Conservation (phyloP, 2,888 invertebrate genomes). For the Conchocele bisecta region DNA sequence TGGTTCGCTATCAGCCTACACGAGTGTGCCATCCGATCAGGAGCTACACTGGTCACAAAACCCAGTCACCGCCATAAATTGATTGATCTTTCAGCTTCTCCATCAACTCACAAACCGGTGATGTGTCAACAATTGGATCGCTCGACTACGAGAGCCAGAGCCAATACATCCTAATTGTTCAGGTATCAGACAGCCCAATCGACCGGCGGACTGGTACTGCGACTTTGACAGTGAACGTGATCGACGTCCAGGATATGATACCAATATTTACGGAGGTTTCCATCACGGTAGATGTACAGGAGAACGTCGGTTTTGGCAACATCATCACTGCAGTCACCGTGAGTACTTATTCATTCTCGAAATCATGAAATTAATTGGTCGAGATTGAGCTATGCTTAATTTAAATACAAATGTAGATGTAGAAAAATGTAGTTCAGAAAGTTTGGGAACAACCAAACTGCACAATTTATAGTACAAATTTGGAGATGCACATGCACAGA, state of each 20-base stretch:
- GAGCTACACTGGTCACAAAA: too few relatives aligned
- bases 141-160: conserved; percentile 66
- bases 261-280: conserved; percentile 71
- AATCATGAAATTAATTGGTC: too few relatives aligned
- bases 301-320: conserved; percentile 52
- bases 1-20: too few relatives aligned
- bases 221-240: conserved; percentile 70
- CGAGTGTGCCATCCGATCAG: too few relatives aligned
- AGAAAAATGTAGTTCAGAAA: too few relatives aligned
- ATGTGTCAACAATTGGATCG: conserved; percentile 60
- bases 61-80: background rate
- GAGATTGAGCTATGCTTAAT: too few relatives aligned
- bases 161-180: conserved; percentile 61
- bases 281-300: conserved; percentile 62
- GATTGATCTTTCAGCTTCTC: conserved; percentile 57
- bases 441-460: too few relatives aligned
- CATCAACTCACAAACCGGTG: conserved; percentile 68
- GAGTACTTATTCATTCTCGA: too few relatives aligned
- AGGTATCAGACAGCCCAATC: conserved; percentile 63
- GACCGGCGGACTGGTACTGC: conserved; percentile 66
- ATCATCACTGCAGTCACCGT: conserved; percentile 58
- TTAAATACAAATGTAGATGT: too few relatives aligned
- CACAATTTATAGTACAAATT: too few relatives aligned
- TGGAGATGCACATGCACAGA: too few relatives aligned
- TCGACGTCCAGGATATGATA: conserved; percentile 73